Percentiles rank a stretch among this genome's conserved stretches.
phyloP scores from a whole-genome alignment of 2,888 invertebrate species.

The Drosophila meridionalis region DNA sequence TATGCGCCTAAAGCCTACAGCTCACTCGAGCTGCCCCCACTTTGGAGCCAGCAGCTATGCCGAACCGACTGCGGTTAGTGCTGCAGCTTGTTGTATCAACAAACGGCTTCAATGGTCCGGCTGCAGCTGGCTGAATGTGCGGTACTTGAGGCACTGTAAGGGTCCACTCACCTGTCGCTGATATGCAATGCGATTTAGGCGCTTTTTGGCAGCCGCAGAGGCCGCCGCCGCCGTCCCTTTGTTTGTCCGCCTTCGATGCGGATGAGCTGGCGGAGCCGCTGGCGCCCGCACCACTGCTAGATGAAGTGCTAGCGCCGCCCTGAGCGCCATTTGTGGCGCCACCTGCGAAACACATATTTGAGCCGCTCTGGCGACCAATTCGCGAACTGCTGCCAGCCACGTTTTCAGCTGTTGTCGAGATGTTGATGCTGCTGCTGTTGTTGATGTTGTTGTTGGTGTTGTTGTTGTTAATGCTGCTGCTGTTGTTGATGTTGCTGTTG shows the following conservation, averaged over 20 bases:
- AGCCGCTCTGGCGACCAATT: slow-evolving; percentile 38
- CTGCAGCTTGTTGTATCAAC: neutral
- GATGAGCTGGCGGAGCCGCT: slow-evolving; percentile 1
- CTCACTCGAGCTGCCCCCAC: neutral
- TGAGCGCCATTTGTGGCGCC: slow-evolving; percentile 49
- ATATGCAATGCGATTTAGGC: slow-evolving; percentile 85
- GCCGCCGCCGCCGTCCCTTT: slow-evolving; percentile 76
- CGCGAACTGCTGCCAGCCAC: slow-evolving; percentile 23
- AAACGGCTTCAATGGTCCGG: neutral
- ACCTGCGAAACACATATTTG: slow-evolving; percentile 42
- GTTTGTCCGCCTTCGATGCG: slow-evolving; percentile 73
- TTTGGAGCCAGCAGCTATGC: neutral
- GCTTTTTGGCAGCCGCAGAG: slow-evolving; percentile 85
- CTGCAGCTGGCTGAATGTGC: neutral
- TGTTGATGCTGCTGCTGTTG: slow-evolving; percentile 14
- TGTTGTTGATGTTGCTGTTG: slow-evolving; percentile 27
- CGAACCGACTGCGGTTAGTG: neutral
- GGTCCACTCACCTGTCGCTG: slow-evolving; percentile 84
- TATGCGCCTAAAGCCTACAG: neutral
- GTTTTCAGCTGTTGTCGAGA: slow-evolving; percentile 16
- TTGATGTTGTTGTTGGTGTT: slow-evolving; percentile 17
- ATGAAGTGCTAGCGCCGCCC: slow-evolving; percentile 42
- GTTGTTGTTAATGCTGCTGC: slow-evolving; percentile 27
- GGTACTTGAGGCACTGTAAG: neutral
- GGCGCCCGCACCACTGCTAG: slow-evolving; percentile 23